phyloP scores from a whole-genome alignment of 2,888 invertebrate genomes.

The Tipula helvola region DNA sequence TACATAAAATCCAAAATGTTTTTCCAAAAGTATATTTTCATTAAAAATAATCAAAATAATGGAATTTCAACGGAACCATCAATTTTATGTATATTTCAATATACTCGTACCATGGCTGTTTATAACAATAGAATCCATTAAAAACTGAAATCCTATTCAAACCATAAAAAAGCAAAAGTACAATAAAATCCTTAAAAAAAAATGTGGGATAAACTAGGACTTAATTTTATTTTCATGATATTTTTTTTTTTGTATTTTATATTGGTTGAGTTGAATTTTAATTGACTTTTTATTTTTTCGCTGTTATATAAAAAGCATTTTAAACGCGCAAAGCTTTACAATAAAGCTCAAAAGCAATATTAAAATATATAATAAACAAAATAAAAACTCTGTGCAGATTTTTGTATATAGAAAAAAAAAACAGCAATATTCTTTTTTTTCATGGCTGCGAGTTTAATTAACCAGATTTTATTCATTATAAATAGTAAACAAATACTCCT shows the following conservation, averaged over 20 bases:
- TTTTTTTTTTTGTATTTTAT: background rate
- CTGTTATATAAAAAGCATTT: background rate
- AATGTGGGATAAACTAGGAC: background rate
- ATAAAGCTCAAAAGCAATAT: background rate
- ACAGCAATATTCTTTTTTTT: background rate
- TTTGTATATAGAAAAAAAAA: background rate
- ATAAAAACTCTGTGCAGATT: background rate
- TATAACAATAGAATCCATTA: background rate
- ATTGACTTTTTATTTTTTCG: background rate
- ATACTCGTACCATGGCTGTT: background rate
- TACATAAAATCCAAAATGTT: background rate
- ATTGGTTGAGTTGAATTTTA: background rate
- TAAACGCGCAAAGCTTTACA: slow-evolving; percentile 4
- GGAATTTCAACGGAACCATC: background rate
- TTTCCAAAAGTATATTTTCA: background rate
- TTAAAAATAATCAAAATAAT: slow-evolving; percentile 4
- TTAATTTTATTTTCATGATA: background rate
- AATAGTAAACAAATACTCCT: background rate
- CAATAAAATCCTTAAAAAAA: background rate
- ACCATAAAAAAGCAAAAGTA: background rate
- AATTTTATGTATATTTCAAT: background rate
- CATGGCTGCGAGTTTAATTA: background rate
- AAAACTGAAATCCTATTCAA: slow-evolving; percentile 4
- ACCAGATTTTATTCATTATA: background rate
- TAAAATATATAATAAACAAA: background rate